phyloP scores from a whole-genome alignment of 2,888 invertebrate genomes.

The Xestoiulus laeticollis region DNA sequence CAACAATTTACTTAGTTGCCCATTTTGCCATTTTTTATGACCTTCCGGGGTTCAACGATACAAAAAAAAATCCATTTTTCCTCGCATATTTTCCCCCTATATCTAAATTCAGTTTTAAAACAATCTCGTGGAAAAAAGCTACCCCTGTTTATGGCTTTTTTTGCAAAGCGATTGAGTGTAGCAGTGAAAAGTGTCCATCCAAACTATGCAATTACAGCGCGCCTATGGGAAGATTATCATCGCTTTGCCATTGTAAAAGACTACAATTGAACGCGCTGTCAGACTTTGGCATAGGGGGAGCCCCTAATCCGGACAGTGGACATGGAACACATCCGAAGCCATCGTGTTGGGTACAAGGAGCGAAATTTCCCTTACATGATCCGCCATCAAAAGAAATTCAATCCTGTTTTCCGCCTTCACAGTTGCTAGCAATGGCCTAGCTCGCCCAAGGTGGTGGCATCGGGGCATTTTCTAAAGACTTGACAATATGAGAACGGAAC shows the following conservation, averaged over 20 bases:
- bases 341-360: not conserved
- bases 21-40: not conserved
- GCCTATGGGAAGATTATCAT: conserved; percentile 18
- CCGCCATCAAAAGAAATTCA: conserved; percentile 45
- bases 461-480: not conserved
- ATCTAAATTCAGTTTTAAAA: not conserved
- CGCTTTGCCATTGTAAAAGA: not conserved
- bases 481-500: conserved; percentile 47
- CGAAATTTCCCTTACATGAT: conserved; percentile 40
- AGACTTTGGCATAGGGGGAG: conserved; percentile 7
- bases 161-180: not conserved
- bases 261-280: not conserved
- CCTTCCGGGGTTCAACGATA: not conserved
- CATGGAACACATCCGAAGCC: not conserved
- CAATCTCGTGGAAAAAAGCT: not conserved
- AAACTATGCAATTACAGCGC: not conserved
- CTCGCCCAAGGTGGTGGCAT: conserved; percentile 34
- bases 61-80: conserved; percentile 2
- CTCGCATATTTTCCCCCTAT: not conserved
- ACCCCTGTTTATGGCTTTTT: not conserved
- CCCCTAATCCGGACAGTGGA: not conserved
- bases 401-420: conserved; percentile 52
- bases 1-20: conserved; percentile 10
- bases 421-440: conserved; percentile 23
- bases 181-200: not conserved